Conservation (phyloP, 2,888 invertebrate species). For the Ctena decussata region DNA sequence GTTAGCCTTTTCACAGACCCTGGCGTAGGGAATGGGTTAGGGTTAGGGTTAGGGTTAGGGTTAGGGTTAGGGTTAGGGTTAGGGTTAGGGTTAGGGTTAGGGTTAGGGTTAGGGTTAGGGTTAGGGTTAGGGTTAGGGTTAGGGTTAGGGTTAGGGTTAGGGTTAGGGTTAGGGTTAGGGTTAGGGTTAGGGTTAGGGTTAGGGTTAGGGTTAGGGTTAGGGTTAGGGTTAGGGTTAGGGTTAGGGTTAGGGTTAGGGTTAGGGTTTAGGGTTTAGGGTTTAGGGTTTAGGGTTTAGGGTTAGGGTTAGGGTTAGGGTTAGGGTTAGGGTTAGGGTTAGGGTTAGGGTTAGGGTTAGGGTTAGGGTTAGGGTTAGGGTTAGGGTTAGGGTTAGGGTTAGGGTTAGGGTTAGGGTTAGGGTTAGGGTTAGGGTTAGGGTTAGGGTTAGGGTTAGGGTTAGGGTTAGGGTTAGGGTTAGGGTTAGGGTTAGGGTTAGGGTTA, state of each 20-base stretch:
- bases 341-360: conserved; percentile 58
- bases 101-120: conserved; percentile 22
- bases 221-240: conserved; percentile 54
- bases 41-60: conserved; percentile 70
- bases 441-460: conserved; percentile 57
- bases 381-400: conserved; percentile 58
- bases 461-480: conserved; percentile 54
- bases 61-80: conserved; percentile 46
- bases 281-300: conserved; percentile 44
- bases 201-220: conserved; percentile 44
- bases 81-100: conserved; percentile 48
- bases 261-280: conserved; percentile 42
- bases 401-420: conserved; percentile 68
- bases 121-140: conserved; percentile 67
- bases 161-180: conserved; percentile 53
- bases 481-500: conserved; percentile 59
- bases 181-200: conserved; percentile 51
- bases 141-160: conserved; percentile 48
- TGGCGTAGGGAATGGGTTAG: conserved; percentile 70
- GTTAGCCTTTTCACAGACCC: too few relatives aligned
- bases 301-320: conserved; percentile 57
- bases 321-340: conserved; percentile 58
- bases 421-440: conserved; percentile 69
- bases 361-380: conserved; percentile 57
- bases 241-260: conserved; percentile 38